Percentiles rank a stretch among this genome's conserved stretches.
Conservation (phyloP, 2,113 vertebrate genomes). For the Acrocephalus kingi region DNA sequence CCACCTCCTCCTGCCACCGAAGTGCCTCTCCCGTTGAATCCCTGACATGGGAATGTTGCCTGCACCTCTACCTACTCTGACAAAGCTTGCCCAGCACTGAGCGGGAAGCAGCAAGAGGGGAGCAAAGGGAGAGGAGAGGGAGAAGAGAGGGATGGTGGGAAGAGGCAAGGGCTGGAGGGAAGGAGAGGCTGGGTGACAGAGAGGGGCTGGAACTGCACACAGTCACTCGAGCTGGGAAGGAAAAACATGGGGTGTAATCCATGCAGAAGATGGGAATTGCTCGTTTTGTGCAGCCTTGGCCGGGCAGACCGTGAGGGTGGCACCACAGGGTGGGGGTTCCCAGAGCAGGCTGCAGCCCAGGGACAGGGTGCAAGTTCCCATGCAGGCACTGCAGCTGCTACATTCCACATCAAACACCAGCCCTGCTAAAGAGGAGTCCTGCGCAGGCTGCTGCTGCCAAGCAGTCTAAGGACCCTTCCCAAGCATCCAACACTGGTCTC, state of each 20-base stretch:
- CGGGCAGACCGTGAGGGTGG: accelerated
- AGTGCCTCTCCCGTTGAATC: not conserved
- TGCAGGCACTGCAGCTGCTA: too few relatives aligned
- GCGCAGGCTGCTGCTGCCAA: not conserved
- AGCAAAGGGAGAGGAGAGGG: not conserved
- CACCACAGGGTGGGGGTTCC: accelerated
- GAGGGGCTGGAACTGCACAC: not conserved
- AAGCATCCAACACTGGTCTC: not conserved
- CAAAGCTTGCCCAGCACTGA: not conserved
- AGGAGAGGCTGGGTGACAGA: not conserved
- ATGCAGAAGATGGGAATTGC: not conserved
- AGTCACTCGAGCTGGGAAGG: not conserved
- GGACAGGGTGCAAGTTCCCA: not conserved
- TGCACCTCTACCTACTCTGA: not conserved
- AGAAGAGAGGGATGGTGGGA: not conserved
- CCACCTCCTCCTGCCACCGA: not conserved
- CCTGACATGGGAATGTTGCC: not conserved
- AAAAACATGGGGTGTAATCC: not conserved
- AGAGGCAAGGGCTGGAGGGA: not conserved
- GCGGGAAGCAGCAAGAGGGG: accelerated
- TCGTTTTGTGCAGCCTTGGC: not conserved
- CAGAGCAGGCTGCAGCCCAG: too few relatives aligned
- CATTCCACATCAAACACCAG: not conserved
- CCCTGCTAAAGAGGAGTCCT: not conserved
- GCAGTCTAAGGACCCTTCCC: not conserved